Conservation (phyloP, 2,113 vertebrate genomes). For the Brachypteracias leptosomus region DNA sequence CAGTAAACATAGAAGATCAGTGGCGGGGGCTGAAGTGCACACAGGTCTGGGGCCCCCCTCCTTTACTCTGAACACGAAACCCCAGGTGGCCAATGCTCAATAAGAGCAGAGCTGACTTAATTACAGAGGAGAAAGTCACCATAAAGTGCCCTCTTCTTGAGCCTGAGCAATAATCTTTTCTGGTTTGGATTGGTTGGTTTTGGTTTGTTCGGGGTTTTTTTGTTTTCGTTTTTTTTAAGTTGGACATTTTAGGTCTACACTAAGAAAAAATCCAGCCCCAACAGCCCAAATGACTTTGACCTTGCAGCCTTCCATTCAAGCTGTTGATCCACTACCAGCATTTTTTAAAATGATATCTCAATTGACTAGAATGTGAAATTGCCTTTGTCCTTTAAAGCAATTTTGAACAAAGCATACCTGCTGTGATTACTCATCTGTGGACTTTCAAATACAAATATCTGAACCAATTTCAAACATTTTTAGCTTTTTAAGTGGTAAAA, state of each 20-base stretch:
- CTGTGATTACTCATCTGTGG: conserved; percentile 37
- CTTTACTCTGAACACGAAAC: rapidly evolving
- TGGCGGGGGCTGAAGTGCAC: neutral
- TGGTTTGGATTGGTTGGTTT: neutral
- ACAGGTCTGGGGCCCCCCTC: neutral
- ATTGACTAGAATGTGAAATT: conserved; percentile 26
- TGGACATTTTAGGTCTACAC: neutral
- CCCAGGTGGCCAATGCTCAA: neutral
- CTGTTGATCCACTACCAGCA: neutral
- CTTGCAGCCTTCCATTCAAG: neutral
- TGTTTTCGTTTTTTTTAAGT: neutral
- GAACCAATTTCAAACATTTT: conserved; percentile 27
- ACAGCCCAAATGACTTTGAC: neutral
- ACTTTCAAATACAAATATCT: conserved; percentile 37
- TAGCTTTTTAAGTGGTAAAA: conserved; percentile 30
- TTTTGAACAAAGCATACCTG: conserved; percentile 26
- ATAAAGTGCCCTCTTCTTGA: neutral
- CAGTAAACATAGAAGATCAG: neutral
- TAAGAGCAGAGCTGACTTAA: neutral
- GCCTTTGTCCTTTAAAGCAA: conserved; percentile 44
- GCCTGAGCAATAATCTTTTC: neutral
- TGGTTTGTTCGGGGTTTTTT: neutral
- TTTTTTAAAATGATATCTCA: neutral
- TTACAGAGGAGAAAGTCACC: neutral
- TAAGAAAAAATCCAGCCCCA: neutral